phyloP scores from a whole-genome alignment of 2,888 invertebrate genomes.

The Drosophila suboccidentalis region DNA sequence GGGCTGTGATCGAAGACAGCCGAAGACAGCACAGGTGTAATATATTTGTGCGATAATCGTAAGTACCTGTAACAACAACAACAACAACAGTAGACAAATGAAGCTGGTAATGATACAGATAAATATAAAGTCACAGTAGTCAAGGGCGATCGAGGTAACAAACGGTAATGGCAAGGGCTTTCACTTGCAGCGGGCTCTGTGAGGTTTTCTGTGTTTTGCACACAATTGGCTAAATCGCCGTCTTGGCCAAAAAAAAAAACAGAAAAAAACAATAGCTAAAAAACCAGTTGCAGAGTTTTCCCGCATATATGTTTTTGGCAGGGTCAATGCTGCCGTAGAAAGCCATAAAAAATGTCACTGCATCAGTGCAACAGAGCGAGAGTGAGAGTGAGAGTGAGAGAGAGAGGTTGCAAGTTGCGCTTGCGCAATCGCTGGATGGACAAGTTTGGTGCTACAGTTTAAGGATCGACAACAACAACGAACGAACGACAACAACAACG shows the following conservation, averaged over 20 bases:
- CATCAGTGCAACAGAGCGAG: constrained; percentile 24
- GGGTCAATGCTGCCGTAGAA: constrained; percentile 77
- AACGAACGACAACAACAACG: constrained; percentile 22
- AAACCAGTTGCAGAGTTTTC: constrained; percentile 79
- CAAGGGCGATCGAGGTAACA: constrained; percentile 33
- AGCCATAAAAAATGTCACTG: constrained; percentile 71
- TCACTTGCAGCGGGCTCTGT: constrained; percentile 40
- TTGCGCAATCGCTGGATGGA: constrained; percentile 73
- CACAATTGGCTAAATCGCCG: constrained; percentile 30
- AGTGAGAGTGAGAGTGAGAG: neutral
- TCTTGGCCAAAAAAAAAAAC: constrained; percentile 12
- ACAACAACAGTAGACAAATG: neutral
- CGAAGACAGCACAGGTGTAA: constrained; percentile 19
- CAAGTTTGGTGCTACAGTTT: constrained; percentile 79
- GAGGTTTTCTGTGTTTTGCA: constrained; percentile 31
- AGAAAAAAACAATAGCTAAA: constrained; percentile 13
- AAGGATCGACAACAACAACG: constrained; percentile 59
- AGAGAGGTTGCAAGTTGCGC: constrained; percentile 28
- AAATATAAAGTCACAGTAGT: constrained; percentile 29
- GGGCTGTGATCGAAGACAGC: constrained; percentile 1
- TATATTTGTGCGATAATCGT: constrained; percentile 37
- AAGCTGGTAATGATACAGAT: constrained; percentile 25
- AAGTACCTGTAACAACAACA: neutral
- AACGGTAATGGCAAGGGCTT: constrained; percentile 54
- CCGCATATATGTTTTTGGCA: constrained; percentile 73